Percentiles rank a stretch among this genome's conserved stretches.
Evolutionary conservation across 2,113 vertebrate genomes (phyloP).

Genomic region (Colinus virginianus): DNA sequence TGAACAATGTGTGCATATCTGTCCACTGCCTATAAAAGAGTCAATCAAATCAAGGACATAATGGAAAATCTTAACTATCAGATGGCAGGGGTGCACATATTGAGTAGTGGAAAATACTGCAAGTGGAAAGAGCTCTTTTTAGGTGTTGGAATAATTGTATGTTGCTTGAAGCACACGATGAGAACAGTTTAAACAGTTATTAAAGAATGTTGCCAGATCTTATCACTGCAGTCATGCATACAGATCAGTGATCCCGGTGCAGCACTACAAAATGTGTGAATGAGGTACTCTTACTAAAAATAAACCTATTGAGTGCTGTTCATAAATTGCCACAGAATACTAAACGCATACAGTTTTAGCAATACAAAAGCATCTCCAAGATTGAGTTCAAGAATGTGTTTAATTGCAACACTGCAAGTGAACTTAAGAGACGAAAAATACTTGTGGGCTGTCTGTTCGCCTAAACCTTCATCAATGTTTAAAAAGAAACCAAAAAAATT

Average conservation of each 20-base stretch:
- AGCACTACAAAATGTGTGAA: constrained; percentile 37
- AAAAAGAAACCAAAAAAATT: not conserved
- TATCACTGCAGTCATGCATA: constrained; percentile 81
- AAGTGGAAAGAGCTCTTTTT: constrained; percentile 81
- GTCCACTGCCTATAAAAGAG: constrained; percentile 26
- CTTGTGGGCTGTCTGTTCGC: not conserved
- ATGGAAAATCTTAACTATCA: constrained; percentile 79
- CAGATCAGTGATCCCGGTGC: constrained; percentile 62
- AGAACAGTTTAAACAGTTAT: constrained; percentile 78
- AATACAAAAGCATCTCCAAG: not conserved
- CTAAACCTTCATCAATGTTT: not conserved
- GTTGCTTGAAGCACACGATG: constrained; percentile 75
- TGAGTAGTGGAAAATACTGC: constrained; percentile 82
- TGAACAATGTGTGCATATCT: not conserved
- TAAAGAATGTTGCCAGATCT: constrained; percentile 81
- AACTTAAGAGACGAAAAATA: not conserved
- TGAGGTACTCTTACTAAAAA: constrained; percentile 32
- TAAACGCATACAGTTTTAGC: not conserved
- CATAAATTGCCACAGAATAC: not conserved
- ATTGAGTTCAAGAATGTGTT: not conserved
- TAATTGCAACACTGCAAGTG: not conserved
- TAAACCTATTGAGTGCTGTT: constrained; percentile 1
- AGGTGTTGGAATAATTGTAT: constrained; percentile 80
- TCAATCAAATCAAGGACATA: constrained; percentile 70
- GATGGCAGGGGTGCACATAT: constrained; percentile 70